Conservation (phyloP, 2,797 vertebrate genomes). For the Triplophysa bombifrons region DNA sequence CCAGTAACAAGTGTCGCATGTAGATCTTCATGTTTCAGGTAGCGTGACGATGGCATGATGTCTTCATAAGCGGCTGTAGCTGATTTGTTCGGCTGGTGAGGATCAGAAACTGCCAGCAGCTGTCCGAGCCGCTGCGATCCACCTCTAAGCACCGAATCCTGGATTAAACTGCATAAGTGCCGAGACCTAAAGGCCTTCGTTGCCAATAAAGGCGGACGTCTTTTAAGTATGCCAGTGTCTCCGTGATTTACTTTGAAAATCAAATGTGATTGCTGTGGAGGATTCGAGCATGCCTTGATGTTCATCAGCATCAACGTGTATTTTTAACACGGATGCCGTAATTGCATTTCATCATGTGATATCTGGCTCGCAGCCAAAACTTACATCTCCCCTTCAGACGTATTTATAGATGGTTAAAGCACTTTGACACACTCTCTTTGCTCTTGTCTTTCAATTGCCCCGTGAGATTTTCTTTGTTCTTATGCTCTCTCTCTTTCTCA, state of each 20-base stretch:
- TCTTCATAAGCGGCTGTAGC: constrained; percentile 53
- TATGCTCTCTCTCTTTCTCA: constrained; percentile 45
- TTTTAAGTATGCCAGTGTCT: not conserved
- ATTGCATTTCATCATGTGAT: constrained; percentile 18
- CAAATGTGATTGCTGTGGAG: not conserved
- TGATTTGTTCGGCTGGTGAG: constrained; percentile 70
- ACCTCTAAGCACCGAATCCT: constrained; percentile 70
- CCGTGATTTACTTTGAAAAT: not conserved
- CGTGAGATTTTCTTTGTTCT: constrained; percentile 38
- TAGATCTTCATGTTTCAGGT: constrained; percentile 44
- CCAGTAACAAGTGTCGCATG: constrained; percentile 20
- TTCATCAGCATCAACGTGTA: not conserved
- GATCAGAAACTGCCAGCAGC: constrained; percentile 76
- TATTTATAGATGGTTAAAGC: constrained; percentile 27
- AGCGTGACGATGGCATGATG: constrained; percentile 28
- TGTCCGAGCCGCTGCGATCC: constrained; percentile 66
- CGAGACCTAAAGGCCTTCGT: constrained; percentile 27
- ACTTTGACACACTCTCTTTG: constrained; percentile 51
- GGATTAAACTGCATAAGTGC: constrained; percentile 72
- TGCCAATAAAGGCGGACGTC: constrained; percentile 23
- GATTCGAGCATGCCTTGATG: not conserved
- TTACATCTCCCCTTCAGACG: constrained; percentile 22
- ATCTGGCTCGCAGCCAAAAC: constrained; percentile 15
- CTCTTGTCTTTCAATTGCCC: constrained; percentile 18
- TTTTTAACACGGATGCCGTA: not conserved